These are phyloP conservation scores for Erynnis tages DNA, from an alignment of 2,888 invertebrate genomes.

Conservation along the genomic window DNA sequence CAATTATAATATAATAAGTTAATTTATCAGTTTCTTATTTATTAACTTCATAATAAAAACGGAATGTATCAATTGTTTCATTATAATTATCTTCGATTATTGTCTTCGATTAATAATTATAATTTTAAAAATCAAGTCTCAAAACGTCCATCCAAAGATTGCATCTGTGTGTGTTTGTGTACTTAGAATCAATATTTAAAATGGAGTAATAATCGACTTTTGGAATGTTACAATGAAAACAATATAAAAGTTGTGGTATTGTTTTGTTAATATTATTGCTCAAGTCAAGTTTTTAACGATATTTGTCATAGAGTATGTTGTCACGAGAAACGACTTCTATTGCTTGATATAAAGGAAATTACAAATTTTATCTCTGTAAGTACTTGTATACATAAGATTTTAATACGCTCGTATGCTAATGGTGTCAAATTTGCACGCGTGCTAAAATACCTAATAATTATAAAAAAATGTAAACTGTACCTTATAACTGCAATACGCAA, in stretches of 20 bases:
- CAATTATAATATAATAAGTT: too few species aligned
- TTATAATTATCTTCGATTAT: too few species aligned
- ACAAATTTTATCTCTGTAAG: constrained; percentile 67
- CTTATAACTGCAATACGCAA: constrained; percentile 37
- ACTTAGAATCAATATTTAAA: constrained; percentile 12
- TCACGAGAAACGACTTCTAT: constrained; percentile 55
- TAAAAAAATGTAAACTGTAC: constrained; percentile 18
- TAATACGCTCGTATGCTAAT: constrained; percentile 70
- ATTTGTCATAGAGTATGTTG: constrained; percentile 50
- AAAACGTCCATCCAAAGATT: constrained; percentile 25
- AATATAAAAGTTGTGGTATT: constrained; percentile 3
- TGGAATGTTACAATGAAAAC: neutral
- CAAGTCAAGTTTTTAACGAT: constrained; percentile 44
- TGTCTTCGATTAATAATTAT: neutral
- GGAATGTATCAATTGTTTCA: too few species aligned
- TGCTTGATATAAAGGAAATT: constrained; percentile 52
- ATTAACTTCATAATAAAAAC: too few species aligned
- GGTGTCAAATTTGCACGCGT: constrained; percentile 75
- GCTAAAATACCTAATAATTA: constrained; percentile 43
- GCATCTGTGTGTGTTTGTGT: constrained; percentile 20
- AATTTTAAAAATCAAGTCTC: constrained; percentile 1
- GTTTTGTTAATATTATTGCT: constrained; percentile 48
- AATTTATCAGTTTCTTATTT: too few species aligned
- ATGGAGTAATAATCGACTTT: constrained; percentile 2
- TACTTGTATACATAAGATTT: constrained; percentile 57